phyloP scores from a whole-genome alignment of 37 sponge, comb jelly and placozoan genomes.

The Lycopodina hypogea region DNA sequence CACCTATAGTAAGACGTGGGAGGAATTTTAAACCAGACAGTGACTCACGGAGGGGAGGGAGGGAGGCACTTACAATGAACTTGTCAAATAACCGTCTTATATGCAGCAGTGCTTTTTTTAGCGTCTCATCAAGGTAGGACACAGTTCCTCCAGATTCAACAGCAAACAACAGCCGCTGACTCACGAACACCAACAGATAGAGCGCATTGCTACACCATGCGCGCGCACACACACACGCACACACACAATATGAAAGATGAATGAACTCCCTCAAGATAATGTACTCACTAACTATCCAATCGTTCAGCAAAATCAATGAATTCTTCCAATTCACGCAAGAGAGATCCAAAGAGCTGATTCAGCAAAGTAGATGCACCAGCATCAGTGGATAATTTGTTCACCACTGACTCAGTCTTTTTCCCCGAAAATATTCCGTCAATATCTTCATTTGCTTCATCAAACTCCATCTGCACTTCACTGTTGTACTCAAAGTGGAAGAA shows the following conservation, averaged over 20 bases:
- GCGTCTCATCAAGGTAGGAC: slow-evolving; percentile 59
- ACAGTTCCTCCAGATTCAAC: slow-evolving; percentile 34
- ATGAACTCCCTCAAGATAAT: neutral
- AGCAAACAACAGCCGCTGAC: slow-evolving; percentile 54
- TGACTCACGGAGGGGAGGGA: too few relatives aligned
- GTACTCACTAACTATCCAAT: slow-evolving; percentile 74
- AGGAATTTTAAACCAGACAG: neutral
- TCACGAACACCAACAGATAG: slow-evolving; percentile 63
- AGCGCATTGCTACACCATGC: slow-evolving; percentile 79
- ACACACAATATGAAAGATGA: neutral
- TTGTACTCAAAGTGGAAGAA: slow-evolving; percentile 75
- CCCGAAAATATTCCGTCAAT: neutral
- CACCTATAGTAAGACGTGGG: too few relatives aligned
- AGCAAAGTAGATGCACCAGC: slow-evolving; percentile 40
- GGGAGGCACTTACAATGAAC: slow-evolving; percentile 60
- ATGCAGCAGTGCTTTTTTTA: slow-evolving; percentile 49
- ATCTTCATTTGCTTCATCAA: slow-evolving; percentile 15
- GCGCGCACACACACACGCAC: neutral
- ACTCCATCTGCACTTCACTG: neutral
- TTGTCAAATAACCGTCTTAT: slow-evolving; percentile 74
- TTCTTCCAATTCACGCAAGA: slow-evolving; percentile 73
- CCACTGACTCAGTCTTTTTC: neutral
- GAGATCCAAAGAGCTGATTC: slow-evolving; percentile 46
- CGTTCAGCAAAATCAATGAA: slow-evolving; percentile 77
- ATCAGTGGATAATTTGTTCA: neutral